phyloP scores from a whole-genome alignment of 2,888 invertebrate genomes.

The Eupelmus urozonus region DNA sequence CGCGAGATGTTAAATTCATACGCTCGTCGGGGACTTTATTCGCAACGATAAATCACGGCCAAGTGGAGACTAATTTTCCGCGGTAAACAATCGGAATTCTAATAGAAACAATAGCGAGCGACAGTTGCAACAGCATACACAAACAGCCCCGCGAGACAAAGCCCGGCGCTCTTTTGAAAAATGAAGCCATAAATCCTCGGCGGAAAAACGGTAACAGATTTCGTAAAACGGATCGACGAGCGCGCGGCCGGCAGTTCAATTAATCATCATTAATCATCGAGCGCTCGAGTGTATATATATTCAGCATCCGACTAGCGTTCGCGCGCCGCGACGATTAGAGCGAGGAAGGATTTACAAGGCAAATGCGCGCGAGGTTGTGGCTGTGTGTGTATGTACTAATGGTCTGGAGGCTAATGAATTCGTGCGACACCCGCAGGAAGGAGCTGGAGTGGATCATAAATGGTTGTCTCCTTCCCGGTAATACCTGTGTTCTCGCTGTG shows the following conservation, averaged over 20 bases:
- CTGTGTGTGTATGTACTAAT: conserved; percentile 10
- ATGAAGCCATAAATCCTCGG: too few relatives aligned
- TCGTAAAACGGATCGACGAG: background rate
- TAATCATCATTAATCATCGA: conserved; percentile 53
- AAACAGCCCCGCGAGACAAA: background rate
- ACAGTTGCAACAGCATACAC: background rate
- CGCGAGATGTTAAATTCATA: too few relatives aligned
- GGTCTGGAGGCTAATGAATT: conserved; percentile 41
- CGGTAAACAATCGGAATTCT: too few relatives aligned
- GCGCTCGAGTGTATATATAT: background rate
- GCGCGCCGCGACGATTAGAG: conserved; percentile 32
- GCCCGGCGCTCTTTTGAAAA: conserved; percentile 4
- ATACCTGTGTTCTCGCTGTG: too few relatives aligned
- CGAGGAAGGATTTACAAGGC: conserved; percentile 55
- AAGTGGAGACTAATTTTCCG: background rate
- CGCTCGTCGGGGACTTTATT: too few relatives aligned
- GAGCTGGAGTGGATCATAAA: conserved; percentile 5
- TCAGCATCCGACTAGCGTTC: conserved; percentile 24
- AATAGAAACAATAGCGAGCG: background rate
- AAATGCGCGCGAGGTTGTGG: conserved; percentile 39
- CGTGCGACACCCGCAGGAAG: conserved; percentile 43
- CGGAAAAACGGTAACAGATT: conserved; percentile 20
- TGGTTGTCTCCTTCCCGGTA: too few relatives aligned
- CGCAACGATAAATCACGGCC: too few relatives aligned
- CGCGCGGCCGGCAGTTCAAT: conserved; percentile 37